Evolutionary conservation across 2,888 invertebrate species (phyloP), one percentile per base, ranked within the genome.

Genomic region (Omphaloscelis lunosa): DNA sequence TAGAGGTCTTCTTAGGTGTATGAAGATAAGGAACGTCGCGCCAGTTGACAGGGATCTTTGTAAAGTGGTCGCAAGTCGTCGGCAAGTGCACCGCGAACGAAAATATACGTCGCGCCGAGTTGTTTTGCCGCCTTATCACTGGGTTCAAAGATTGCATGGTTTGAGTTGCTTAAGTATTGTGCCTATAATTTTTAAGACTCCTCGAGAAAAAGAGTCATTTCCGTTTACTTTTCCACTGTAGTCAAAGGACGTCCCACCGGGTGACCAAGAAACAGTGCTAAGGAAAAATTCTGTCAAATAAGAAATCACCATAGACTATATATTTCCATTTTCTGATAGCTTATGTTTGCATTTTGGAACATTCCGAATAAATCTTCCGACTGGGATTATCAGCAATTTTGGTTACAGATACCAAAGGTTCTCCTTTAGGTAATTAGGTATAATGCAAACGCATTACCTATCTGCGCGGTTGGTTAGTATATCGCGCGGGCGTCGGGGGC

Each of bases 61-160:
- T 90, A 91, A 89, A 93, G 75, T 95, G 94, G 96, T 85, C 91
- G 83, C 81, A 91, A 93, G 91, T 94, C 93, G 94, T 93, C 96
- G 96, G 95, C 96, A 96, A 96, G 96, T 96, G 96, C 96, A 96
- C 94, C 92, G 94, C 94, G 96, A 96, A 96, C 96, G 95, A 96
- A 96, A 96, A 96, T 96, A 96, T 96, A 96, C 96, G 95, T 92
- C 95, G 95, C 93, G 94, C 92, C 91, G 95, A 95, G 95, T 96
- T 95, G 96, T 96, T 96, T 96, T 96, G 96, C 96, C 95, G 96
- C 95, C 96, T 96, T 96, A 96, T 96, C 96, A 96, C 95, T 95
- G 87, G 76, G 82, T 84, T 79, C 96, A 96, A 89, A 95, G 96
- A 96, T 91, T 89, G n/a, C 39, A 59, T 80, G 76, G 58, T 63